phyloP scores from a whole-genome alignment of 1,140 invertebrate genomes.

The Idris sp. region DNA sequence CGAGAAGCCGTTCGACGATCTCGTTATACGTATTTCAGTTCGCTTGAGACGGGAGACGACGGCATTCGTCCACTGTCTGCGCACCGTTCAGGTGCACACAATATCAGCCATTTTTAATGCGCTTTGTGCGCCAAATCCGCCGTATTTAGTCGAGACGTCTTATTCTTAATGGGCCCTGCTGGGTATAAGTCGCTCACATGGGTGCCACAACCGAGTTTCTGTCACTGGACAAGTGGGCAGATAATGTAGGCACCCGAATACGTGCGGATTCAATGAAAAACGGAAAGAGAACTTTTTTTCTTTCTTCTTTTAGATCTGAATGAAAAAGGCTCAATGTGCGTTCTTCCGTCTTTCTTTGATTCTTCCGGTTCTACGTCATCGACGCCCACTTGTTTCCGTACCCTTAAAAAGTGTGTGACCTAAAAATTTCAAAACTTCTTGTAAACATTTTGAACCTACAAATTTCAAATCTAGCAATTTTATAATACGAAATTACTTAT shows the following conservation, averaged over 20 bases:
- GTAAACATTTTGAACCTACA: too few species aligned
- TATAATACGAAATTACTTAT: too few species aligned
- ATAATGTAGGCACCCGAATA: constrained; percentile 56
- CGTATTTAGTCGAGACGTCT: constrained; percentile 61
- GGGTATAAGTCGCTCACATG: constrained; percentile 43
- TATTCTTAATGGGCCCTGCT: constrained; percentile 28
- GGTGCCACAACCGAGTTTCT: constrained; percentile 57
- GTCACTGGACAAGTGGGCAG: constrained; percentile 47
- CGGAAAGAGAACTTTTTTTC: constrained; percentile 63
- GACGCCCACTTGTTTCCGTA: constrained; percentile 62
- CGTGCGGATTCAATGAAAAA: constrained; percentile 66
- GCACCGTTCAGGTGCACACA: constrained; percentile 43
- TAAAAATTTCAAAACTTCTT: constrained; percentile 4
- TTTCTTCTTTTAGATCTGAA: too few species aligned
- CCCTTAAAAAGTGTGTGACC: neutral
- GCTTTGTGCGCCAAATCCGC: constrained; percentile 64
- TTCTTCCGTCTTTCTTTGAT: constrained; percentile 69
- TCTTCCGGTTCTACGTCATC: constrained; percentile 72
- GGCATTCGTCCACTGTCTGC: constrained; percentile 24
- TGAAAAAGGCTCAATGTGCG: too few species aligned
- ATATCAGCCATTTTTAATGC: constrained; percentile 67
- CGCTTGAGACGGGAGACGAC: constrained; percentile 36
- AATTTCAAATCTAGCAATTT: too few species aligned
- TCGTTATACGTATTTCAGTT: constrained; percentile 59
- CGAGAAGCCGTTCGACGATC: constrained; percentile 52